phyloP scores from a whole-genome alignment of 2,113 vertebrate species.

The Neolamprologus devosi region DNA sequence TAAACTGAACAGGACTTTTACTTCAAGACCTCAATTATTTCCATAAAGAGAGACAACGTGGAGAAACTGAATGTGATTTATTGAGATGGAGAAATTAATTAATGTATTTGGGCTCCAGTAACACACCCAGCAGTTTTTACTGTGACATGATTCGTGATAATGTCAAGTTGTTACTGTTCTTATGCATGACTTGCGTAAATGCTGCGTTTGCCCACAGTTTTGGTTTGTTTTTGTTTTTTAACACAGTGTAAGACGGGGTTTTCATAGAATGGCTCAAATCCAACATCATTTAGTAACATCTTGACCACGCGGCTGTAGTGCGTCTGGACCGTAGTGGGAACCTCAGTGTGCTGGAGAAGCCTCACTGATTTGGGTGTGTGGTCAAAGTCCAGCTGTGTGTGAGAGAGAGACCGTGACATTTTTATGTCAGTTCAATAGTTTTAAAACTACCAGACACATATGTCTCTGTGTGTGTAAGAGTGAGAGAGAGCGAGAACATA shows the following conservation, averaged over 20 bases:
- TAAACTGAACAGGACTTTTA: neutral
- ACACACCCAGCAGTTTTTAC: neutral
- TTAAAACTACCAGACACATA: slow-evolving; percentile 10
- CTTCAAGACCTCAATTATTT: neutral
- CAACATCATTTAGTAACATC: slow-evolving; percentile 25
- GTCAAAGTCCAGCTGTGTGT: slow-evolving; percentile 8
- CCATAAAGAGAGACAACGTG: fast-evolving
- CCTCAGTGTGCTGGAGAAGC: slow-evolving; percentile 12
- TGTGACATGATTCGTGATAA: neutral
- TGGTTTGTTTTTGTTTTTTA: neutral
- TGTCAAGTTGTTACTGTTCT: neutral
- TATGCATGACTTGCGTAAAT: neutral
- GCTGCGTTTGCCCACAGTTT: neutral
- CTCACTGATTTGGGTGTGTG: slow-evolving; percentile 27
- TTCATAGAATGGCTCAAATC: slow-evolving; percentile 26
- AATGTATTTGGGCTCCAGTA: neutral
- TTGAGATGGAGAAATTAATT: neutral
- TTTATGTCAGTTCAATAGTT: slow-evolving; percentile 25
- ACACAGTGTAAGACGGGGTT: neutral
- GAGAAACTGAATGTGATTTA: neutral
- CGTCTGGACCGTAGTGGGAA: slow-evolving; percentile 24
- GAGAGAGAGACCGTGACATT: neutral
- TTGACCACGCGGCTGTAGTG: slow-evolving; percentile 24
- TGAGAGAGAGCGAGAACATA: neutral
- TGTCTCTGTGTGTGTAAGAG: neutral